Conservation (phyloP, 2,113 vertebrate species). For the Saguinus imperator region DNA sequence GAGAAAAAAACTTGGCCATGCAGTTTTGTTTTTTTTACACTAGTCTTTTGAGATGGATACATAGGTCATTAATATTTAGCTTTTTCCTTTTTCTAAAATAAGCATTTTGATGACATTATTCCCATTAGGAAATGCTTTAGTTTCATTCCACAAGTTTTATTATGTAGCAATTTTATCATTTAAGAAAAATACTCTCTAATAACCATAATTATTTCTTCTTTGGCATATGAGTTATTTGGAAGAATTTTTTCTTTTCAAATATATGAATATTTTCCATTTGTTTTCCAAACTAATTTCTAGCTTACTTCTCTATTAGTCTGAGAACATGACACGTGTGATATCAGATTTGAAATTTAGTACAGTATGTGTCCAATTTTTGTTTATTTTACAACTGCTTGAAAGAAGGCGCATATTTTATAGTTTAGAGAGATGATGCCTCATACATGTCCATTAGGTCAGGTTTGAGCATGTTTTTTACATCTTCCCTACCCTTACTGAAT, state of each 20-base stretch:
- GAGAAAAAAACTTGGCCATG: neutral
- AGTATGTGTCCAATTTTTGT: neutral
- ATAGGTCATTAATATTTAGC: neutral
- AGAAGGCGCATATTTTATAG: neutral
- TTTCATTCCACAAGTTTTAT: neutral
- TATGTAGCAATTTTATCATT: neutral
- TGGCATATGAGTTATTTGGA: neutral
- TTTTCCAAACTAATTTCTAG: conserved; percentile 11
- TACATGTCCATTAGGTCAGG: neutral
- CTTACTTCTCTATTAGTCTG: neutral
- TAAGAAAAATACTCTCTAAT: neutral
- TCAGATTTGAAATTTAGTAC: neutral
- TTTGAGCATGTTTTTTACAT: neutral
- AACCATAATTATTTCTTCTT: neutral
- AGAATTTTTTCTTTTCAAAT: neutral
- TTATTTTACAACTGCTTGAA: neutral
- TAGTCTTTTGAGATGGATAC: neutral
- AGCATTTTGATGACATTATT: neutral
- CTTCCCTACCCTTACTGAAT: neutral
- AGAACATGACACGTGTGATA: neutral
- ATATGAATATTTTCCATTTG: neutral
- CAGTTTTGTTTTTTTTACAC: neutral
- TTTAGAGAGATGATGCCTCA: neutral
- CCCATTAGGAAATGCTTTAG: neutral
- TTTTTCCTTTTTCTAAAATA: conserved; percentile 16